Evolutionary conservation across 2,797 vertebrate species (phyloP).

Genomic region (Masticophis lateralis): DNA sequence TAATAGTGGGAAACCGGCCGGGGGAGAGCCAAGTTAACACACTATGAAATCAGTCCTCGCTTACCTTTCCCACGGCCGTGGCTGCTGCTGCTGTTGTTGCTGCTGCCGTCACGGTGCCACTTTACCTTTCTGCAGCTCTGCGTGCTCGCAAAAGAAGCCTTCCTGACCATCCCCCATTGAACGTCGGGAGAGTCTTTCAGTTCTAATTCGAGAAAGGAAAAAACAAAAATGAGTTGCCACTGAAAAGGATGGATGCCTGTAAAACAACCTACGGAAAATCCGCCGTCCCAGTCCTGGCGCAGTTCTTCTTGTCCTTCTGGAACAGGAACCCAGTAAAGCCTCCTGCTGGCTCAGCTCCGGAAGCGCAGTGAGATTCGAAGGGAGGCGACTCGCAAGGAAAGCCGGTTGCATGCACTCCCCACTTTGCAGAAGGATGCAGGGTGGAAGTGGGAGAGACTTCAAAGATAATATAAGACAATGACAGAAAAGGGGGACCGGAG

Average conservation of each 20-base stretch:
- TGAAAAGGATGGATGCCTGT: not conserved
- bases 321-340: not conserved
- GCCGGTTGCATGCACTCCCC: not conserved
- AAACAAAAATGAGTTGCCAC: not conserved
- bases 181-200: not conserved
- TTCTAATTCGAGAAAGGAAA: not conserved
- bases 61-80: not conserved
- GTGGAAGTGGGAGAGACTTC: not conserved
- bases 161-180: not conserved
- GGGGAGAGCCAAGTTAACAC: not conserved
- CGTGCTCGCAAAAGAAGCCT: slow-evolving; percentile 18
- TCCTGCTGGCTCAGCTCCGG: not conserved
- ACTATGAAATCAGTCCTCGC: not conserved
- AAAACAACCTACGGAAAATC: not conserved
- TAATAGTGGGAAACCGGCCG: not conserved
- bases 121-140: not conserved
- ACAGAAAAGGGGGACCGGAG: not conserved
- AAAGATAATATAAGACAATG: not conserved
- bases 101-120: not conserved
- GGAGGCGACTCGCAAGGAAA: not conserved
- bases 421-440: not conserved
- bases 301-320: too few species aligned
- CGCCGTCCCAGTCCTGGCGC: not conserved
- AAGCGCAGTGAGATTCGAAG: not conserved
- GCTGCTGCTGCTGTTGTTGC: not conserved